phyloP scores from a whole-genome alignment of 2,888 invertebrate genomes.

The Odontocolon sp. region DNA sequence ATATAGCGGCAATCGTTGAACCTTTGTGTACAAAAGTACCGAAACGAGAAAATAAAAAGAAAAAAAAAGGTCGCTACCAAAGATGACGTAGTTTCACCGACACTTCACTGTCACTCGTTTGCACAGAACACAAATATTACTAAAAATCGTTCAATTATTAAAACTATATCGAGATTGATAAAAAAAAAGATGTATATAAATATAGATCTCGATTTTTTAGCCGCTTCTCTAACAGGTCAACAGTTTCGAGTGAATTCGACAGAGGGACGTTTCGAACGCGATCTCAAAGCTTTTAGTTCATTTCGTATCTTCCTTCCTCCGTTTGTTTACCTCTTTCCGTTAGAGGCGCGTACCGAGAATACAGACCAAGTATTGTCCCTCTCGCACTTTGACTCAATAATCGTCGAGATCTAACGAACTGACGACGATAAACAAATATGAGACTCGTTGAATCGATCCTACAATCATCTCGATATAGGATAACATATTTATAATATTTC shows the following conservation, averaged over 20 bases:
- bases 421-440: not conserved
- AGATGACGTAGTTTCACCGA: no score
- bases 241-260: no score
- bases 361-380: no score
- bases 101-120: slow-evolving; percentile 30
- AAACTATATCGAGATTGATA: not conserved
- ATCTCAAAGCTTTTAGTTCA: slow-evolving; percentile 2
- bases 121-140: slow-evolving; percentile 27
- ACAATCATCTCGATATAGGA: not conserved
- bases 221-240: no score
- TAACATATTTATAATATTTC: slow-evolving; percentile 5
- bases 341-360: not conserved
- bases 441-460: slow-evolving; percentile 33
- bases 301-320: slow-evolving; percentile 12
- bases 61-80: no score
- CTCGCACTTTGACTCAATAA: no score
- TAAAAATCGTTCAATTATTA: not conserved
- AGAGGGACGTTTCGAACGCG: not conserved
- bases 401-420: slow-evolving; percentile 15
- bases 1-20: slow-evolving; percentile 76
- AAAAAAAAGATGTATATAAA: no score
- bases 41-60: slow-evolving; percentile 10
- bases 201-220: no score
- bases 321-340: slow-evolving; percentile 25
- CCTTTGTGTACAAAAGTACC: slow-evolving; percentile 35